These are phyloP conservation scores for Musca domestica DNA, from an alignment of 1,140 invertebrate genomes.

Conservation along the genomic window DNA sequence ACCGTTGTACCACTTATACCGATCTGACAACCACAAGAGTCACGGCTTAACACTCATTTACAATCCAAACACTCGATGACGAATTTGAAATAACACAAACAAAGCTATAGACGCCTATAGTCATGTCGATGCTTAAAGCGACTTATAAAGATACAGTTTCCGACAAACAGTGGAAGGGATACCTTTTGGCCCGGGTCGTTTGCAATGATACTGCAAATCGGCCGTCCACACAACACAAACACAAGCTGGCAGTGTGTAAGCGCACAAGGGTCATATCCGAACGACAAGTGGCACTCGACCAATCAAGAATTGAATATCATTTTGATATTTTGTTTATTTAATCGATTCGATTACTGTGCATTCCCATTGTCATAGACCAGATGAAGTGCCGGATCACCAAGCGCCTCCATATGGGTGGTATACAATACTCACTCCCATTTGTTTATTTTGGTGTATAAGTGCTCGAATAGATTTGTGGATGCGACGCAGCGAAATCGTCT, in stretches of 20 bases:
- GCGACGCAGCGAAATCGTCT: no score
- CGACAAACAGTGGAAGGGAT: neutral
- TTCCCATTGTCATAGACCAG: neutral
- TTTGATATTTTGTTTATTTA: constrained; percentile 18
- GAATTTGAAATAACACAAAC: constrained; percentile 1
- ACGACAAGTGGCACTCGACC: constrained; percentile 16
- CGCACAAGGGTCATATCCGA: neutral
- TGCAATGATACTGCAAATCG: neutral
- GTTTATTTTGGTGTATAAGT: no score
- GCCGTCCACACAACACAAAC: neutral
- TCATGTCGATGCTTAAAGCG: neutral
- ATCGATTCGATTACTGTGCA: constrained; percentile 21
- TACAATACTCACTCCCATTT: neutral
- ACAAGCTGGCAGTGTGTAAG: constrained; percentile 9
- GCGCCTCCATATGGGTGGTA: constrained; percentile 18
- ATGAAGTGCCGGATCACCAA: constrained; percentile 3
- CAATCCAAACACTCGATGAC: constrained; percentile 16
- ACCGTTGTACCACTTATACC: no score
- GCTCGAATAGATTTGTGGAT: no score
- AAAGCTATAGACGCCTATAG: neutral
- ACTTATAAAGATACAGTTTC: neutral
- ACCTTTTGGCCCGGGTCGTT: no score
- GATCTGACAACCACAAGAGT: no score
- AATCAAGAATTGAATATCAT: constrained; percentile 19
- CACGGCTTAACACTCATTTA: constrained; percentile 16